Evolutionary conservation across 2,797 vertebrate species (phyloP), one percentile per base, ranked within the genome.

Genomic region (Galago senegalensis): DNA sequence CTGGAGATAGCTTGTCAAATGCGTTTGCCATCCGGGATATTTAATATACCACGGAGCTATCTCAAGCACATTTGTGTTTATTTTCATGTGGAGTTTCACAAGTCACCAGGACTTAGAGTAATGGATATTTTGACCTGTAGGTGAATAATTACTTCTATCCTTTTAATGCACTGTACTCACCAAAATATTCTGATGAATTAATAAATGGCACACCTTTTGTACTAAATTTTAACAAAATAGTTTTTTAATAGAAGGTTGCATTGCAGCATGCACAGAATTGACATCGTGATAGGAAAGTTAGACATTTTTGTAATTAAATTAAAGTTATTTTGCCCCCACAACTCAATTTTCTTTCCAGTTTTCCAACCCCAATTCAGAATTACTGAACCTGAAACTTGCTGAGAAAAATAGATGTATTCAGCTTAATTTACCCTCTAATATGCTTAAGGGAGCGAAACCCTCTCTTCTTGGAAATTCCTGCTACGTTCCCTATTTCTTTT

Each of bases 311-410:
- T 97, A 91, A 97, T 95, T 96, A 97, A 95, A 89, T 94, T 60
- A 89, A 93, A 82, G 18, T 92, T 89, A 75, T 80, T 97, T 96
- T 95, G 86, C 91, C 95, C 95, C 93, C 72, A 90, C 92, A 83
- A 93, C 85, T 96, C 96, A 83, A 87, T 94, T 94, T 94, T 73
- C 87, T 87, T 91, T 95, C 72, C 89, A 89, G 0, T 89, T 95
- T 95, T 53, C 96, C 93, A 96, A 86, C 94, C 87, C 73, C 94
- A 93, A 88, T 96, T 95, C 94, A 97, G 89, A 97, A 61, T 85
- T 53, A 89, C 93, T 95, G 97, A 97, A 88, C 97, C 93, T 75
- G 89, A 97, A 97, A 97, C 60, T 80, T 63, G 94, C 97, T 91
- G 95, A 92, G 91, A 63, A 92, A 70, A 93, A 88, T 79, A 53